phyloP scores from a whole-genome alignment of 2,113 vertebrate genomes.

The Puma concolor region DNA sequence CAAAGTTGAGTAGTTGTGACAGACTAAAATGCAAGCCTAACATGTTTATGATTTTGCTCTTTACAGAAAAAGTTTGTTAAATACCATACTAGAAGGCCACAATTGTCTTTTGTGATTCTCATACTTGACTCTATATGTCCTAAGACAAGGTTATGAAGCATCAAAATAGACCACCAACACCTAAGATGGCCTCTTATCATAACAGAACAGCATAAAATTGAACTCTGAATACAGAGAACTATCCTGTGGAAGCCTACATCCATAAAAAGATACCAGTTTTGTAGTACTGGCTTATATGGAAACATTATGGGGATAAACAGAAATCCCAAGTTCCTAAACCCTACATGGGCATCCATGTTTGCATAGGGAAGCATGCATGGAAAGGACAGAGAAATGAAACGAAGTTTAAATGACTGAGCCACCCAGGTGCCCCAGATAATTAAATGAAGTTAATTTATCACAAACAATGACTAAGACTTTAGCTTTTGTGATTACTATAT shows the following conservation, averaged over 20 bases:
- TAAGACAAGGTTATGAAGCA: not conserved
- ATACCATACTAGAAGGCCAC: not conserved
- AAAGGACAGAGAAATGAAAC: not conserved
- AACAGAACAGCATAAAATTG: not conserved
- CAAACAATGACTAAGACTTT: not conserved
- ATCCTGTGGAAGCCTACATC: not conserved
- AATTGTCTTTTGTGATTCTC: not conserved
- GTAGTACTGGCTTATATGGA: not conserved
- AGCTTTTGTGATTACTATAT: not conserved
- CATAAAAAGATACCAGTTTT: not conserved
- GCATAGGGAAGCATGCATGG: not conserved
- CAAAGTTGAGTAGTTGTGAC: not conserved
- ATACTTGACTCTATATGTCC: not conserved
- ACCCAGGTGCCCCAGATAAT: not conserved
- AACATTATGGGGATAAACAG: not conserved
- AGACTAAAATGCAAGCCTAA: not conserved
- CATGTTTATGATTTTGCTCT: not conserved
- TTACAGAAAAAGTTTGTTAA: not conserved
- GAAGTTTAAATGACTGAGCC: not conserved
- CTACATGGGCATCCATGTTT: not conserved
- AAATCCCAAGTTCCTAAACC: not conserved
- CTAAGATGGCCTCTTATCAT: not conserved
- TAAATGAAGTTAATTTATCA: not conserved
- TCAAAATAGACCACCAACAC: not conserved
- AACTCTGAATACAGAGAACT: not conserved